Evolutionary conservation across 2,113 vertebrate species (phyloP).

Genomic region (Thunnus maccoyii): DNA sequence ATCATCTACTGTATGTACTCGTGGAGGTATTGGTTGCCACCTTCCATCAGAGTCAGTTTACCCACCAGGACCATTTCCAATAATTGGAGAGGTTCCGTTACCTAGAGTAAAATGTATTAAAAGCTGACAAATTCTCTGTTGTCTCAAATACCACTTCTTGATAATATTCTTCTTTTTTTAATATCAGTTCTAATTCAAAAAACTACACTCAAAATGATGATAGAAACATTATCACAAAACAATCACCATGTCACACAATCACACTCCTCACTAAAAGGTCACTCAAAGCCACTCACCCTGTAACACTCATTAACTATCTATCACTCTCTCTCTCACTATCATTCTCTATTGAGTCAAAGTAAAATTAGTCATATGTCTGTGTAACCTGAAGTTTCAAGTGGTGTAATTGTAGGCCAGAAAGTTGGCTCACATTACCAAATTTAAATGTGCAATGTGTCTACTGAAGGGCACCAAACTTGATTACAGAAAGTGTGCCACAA

Average conservation of each 20-base stretch:
- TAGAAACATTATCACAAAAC: neutral
- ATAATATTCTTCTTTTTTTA: neutral
- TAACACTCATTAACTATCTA: slow-evolving; percentile 47
- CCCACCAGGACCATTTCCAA: neutral
- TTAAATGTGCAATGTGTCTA: neutral
- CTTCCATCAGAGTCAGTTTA: neutral
- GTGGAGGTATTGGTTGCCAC: neutral
- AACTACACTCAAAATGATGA: neutral
- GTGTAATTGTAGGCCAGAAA: neutral
- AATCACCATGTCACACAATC: slow-evolving; percentile 27
- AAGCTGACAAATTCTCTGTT: neutral
- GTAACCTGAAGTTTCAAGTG: neutral
- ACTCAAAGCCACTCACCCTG: neutral
- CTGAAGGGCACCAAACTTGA: neutral
- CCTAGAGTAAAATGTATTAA: neutral
- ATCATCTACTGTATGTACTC: neutral
- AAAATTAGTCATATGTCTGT: neutral
- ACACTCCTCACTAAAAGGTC: slow-evolving; percentile 1
- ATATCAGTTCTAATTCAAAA: neutral
- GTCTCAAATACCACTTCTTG: neutral
- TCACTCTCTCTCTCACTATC: slow-evolving; percentile 10
- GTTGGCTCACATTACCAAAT: neutral
- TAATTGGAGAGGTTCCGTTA: neutral
- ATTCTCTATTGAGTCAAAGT: neutral
- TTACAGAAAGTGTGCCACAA: neutral